These are phyloP conservation scores for Tenualosa ilisha DNA, from an alignment of 2,797 vertebrate genomes.

Conservation along the genomic window DNA sequence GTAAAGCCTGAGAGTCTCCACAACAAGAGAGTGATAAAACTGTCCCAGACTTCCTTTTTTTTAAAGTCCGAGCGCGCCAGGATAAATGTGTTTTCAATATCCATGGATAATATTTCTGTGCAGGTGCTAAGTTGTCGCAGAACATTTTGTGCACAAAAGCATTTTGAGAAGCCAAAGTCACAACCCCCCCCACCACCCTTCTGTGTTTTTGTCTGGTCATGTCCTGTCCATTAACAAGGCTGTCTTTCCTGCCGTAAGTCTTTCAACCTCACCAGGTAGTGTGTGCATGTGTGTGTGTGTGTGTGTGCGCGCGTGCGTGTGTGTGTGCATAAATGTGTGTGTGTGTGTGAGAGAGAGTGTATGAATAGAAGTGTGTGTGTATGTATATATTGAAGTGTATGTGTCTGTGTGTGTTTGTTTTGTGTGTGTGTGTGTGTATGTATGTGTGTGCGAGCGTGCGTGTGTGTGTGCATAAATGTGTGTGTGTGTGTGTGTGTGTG, in stretches of 20 bases:
- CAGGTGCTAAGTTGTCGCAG: neutral
- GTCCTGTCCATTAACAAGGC: constrained; percentile 45
- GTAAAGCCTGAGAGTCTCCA: neutral
- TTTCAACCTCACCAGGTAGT: constrained; percentile 53
- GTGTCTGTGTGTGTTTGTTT: neutral
- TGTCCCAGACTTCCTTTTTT: neutral
- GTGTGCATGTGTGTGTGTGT: neutral
- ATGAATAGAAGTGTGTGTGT: no score
- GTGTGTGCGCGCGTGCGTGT: neutral
- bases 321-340: neutral
- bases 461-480: neutral
- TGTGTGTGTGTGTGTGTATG: neutral
- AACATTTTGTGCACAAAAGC: neutral
- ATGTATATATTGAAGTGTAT: neutral
- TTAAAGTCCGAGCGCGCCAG: neutral
- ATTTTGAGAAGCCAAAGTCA: neutral
- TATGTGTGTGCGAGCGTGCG: neutral
- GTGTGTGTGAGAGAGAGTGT: neutral
- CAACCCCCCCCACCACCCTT: neutral
- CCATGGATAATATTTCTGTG: neutral
- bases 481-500: neutral
- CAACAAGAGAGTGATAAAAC: neutral
- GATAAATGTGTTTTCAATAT: neutral
- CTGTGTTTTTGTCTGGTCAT: constrained; percentile 56
- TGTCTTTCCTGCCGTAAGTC: constrained; percentile 68